A percentile compares a stretch with the other conserved stretches of the same genome.
Evolutionary conservation across 2,797 vertebrate species (phyloP).

Genomic region (Heteromormyrus szaboi): DNA sequence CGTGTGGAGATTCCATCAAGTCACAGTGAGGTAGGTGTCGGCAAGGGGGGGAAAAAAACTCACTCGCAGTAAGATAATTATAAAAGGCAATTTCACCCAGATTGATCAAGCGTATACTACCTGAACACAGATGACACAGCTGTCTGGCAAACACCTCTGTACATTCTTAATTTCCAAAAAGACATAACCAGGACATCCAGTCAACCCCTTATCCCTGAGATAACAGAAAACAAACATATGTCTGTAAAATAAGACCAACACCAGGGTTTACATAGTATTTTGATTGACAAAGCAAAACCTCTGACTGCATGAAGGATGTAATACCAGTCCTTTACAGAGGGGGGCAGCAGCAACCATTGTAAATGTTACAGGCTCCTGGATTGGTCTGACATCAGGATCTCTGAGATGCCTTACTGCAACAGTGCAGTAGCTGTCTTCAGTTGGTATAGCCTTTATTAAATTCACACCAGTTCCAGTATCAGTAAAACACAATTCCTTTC

Average conservation of each 20-base stretch:
- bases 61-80: not conserved
- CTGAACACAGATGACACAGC: not conserved
- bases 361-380: not conserved
- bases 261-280: not conserved
- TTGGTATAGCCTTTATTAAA: not conserved
- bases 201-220: not conserved
- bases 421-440: not conserved
- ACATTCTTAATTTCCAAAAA: not conserved
- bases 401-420: not conserved
- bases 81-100: conserved; percentile 1
- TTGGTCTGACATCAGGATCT: not conserved
- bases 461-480: not conserved
- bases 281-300: not conserved
- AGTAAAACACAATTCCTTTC: not conserved
- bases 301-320: not conserved
- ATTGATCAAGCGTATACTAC: not conserved
- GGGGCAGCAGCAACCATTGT: conserved; percentile 18
- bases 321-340: conserved; percentile 1
- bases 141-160: not conserved
- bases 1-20: conserved; percentile 40
- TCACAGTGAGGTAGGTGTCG: conserved; percentile 19
- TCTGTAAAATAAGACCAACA: not conserved
- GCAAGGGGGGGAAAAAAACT: not conserved
- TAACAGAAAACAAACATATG: not conserved
- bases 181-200: not conserved